phyloP scores from a whole-genome alignment of 1,140 invertebrate species.

The Batillaria attramentaria region DNA sequence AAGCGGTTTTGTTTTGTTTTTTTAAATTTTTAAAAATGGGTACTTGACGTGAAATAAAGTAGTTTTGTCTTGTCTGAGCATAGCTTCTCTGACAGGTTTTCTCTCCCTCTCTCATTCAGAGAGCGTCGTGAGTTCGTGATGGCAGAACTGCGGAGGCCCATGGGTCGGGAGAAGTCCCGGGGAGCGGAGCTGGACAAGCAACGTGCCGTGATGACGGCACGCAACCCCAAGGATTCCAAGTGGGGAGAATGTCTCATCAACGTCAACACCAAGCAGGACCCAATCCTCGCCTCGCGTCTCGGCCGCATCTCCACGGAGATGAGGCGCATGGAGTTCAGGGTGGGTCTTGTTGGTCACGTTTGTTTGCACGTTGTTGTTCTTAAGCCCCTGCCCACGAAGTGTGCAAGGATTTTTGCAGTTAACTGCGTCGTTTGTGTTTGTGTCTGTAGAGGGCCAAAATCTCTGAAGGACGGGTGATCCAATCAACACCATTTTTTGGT shows the following conservation, averaged over 20 bases:
- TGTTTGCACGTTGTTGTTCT: no score
- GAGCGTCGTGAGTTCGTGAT: slow-evolving; percentile 31
- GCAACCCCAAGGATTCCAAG: slow-evolving; percentile 54
- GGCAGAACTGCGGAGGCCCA: slow-evolving; percentile 16
- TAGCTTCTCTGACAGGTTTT: neutral
- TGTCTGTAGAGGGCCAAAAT: no score
- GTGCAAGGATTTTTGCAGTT: no score
- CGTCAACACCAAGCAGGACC: slow-evolving; percentile 55
- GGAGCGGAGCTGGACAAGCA: slow-evolving; percentile 48
- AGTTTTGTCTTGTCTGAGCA: neutral
- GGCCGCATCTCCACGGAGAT: slow-evolving; percentile 52
- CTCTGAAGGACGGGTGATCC: no score
- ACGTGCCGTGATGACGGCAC: slow-evolving; percentile 51
- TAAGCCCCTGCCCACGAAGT: no score
- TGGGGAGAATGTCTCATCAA: slow-evolving; percentile 55
- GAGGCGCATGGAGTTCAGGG: slow-evolving; percentile 36
- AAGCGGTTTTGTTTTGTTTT: neutral
- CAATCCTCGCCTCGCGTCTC: slow-evolving; percentile 43
- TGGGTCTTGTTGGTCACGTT: neutral
- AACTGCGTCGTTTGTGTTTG: no score
- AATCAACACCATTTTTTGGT: no score
- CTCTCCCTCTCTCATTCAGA: neutral
- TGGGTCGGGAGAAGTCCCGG: slow-evolving; percentile 21
- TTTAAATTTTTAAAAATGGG: neutral
- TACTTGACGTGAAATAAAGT: neutral